A percentile compares a stretch with the other conserved stretches of the same genome.
Evolutionary conservation across 2,113 vertebrate genomes (phyloP).

Genomic region (Chaetodon trifascialis): DNA sequence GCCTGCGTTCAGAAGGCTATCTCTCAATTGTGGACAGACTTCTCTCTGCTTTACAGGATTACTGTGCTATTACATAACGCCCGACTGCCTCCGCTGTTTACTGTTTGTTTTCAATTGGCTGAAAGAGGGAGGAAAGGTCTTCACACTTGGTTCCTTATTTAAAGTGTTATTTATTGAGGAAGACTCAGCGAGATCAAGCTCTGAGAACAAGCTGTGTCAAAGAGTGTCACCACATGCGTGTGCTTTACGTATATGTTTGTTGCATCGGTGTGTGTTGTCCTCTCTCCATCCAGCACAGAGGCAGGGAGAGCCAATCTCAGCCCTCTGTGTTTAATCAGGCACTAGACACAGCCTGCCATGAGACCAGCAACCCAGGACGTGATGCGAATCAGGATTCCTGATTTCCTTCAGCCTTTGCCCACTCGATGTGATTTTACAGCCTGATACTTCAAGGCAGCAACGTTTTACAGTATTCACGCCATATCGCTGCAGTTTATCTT

Average conservation of each 20-base stretch:
- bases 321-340: slow-evolving; percentile 74
- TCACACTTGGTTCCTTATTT: background rate
- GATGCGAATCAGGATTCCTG: slow-evolving; percentile 64
- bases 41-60: background rate
- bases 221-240: background rate
- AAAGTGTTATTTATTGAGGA: background rate
- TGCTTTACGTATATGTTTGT: background rate
- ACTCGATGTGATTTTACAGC: slow-evolving; percentile 27
- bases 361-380: slow-evolving; percentile 59
- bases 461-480: background rate
- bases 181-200: background rate
- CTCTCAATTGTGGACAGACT: background rate
- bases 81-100: background rate
- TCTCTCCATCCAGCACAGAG: slow-evolving; percentile 34
- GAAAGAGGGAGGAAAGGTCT: background rate
- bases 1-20: background rate
- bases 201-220: background rate
- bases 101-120: background rate
- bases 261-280: slow-evolving; percentile 8
- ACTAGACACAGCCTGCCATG: slow-evolving; percentile 47
- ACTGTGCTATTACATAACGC: background rate
- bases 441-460: background rate
- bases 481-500: background rate
- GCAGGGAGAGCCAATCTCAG: slow-evolving; percentile 50
- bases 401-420: slow-evolving; percentile 39